Base-by-base conservation (phyloP, 2,113 vertebrate genomes). In the Mystacornis crossleyi region DNA sequence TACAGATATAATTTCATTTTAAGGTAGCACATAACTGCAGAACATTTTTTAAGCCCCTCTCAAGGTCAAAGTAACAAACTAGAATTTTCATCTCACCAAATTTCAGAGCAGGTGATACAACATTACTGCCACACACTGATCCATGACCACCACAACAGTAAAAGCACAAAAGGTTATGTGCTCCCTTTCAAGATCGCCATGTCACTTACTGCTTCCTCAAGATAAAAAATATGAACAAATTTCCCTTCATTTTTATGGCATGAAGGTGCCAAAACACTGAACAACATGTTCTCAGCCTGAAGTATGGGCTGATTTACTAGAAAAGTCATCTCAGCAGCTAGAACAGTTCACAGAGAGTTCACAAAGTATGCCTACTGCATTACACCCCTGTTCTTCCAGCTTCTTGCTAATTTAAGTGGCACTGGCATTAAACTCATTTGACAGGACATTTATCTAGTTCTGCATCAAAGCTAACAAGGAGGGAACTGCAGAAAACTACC, bases 41-140 rank as follows among this genome's bases (percentile, higher is more conserved):
- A 75, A 79, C 11, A 4, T 8, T 42, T 79, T 71, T 60, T 38
- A 71, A 29, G 66, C 17, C 72, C 8, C 85, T 85, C 29, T 61
- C 66, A 48, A 61, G n/a, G 54, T 31, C n/a, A 40, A 42, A 70
- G 25, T 16, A 77, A 48, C 25, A 83, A 42, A 42, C 4, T 3
- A 33, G 31, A 62, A 16, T 48, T 55, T 77, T 42, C 70, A 62
- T 26, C 34, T 71, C 45, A 69, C 16, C 4, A 4, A 25, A 0
- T 71, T 81, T 86, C 51, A 67, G 75, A 77, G 33, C 26, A 53
- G 42, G 24, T 45, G 18, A 72, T 45, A 42, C 11, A 77, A 57
- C 23, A 4, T 34, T 18, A 29, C 10, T 13, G 1, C 23, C 0
- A 0, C n/a, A 61, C 2, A 5, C 6, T 50, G 33, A 81, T 36